Evolutionary conservation across 1,140 invertebrate species (phyloP), one percentile per base, ranked within the genome.

Genomic region (Aradophagus sp.): DNA sequence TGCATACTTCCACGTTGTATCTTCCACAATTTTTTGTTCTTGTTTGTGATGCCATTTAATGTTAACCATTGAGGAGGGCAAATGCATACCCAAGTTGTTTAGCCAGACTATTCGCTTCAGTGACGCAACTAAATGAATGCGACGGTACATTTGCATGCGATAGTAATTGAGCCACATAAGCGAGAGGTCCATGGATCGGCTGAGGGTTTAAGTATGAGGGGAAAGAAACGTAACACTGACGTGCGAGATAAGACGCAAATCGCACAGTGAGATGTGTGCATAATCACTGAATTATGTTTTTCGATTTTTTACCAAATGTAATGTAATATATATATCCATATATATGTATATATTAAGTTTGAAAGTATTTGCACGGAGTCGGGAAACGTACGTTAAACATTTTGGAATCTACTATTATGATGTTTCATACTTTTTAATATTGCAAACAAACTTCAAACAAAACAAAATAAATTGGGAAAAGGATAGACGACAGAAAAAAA

Each of bases 21-120:
- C 79, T 81, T 81, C 79, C 78, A 76, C 52, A 45, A 68, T 71
- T 76, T 35, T 65, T 66, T 73, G 4, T 73, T 45, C 29, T 55
- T 13, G 12, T 67, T 68, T 68, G 29, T 48, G 38, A 50, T 47
- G 15, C 29, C 20, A 11, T 39, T 38, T 45, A 41, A 48, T 48
- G 48, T 34, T 55, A 48, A n/a, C n/a, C 27, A 20, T 5, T 31
- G 12, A 1, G 42, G 20, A n/a, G 19, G 12, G 42, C 16, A 34
- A 14, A 50, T 2, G 17, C 8, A 10, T 29, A 14, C 29, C 11
- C 5, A 15, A n/a, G 27, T 32, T 32, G 12, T 31, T 38, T 48
- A 31, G 31, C 36, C 11, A 11, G 35, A 56, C 11, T 12, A 13
- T 3, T n/a, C n/a, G 32, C 5, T 8, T 2, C 32, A 3, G 14